These are phyloP conservation scores for Eupithecia vulgata DNA, from an alignment of 2,888 invertebrate species.

Conservation along the genomic window DNA sequence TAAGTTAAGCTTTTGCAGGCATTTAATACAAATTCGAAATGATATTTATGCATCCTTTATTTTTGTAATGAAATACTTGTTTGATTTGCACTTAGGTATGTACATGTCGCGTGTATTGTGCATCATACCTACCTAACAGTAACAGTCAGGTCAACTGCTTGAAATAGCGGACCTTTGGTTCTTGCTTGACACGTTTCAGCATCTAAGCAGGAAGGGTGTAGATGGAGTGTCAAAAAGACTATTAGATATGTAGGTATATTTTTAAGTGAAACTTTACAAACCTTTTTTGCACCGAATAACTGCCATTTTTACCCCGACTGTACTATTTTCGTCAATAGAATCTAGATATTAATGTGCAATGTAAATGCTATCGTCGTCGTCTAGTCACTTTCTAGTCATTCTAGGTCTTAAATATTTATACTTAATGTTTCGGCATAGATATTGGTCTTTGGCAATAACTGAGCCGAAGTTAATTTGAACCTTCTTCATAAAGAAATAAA, in stretches of 20 bases:
- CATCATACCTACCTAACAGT: too few species aligned
- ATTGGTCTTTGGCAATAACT: neutral
- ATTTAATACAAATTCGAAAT: neutral
- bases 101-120: neutral
- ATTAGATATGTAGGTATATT: neutral
- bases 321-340: conserved; percentile 1
- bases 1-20: neutral
- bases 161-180: neutral
- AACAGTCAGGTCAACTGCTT: neutral
- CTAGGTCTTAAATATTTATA: conserved; percentile 9
- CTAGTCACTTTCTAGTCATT: conserved; percentile 25
- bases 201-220: neutral
- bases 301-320: neutral
- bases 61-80: neutral
- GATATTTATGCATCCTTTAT: neutral
- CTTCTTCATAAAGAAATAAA: neutral
- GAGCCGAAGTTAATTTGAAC: neutral
- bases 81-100: neutral
- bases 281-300: neutral
- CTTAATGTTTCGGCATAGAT: neutral
- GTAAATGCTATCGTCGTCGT: conserved; percentile 20
- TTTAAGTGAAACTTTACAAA: neutral
- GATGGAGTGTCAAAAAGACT: neutral
- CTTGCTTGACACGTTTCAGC: neutral
- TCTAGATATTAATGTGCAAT: conserved; percentile 6